Percentiles rank a stretch among this genome's conserved stretches.
phyloP scores from a whole-genome alignment of 2,888 invertebrate genomes.

The Ditula angustiorana region DNA sequence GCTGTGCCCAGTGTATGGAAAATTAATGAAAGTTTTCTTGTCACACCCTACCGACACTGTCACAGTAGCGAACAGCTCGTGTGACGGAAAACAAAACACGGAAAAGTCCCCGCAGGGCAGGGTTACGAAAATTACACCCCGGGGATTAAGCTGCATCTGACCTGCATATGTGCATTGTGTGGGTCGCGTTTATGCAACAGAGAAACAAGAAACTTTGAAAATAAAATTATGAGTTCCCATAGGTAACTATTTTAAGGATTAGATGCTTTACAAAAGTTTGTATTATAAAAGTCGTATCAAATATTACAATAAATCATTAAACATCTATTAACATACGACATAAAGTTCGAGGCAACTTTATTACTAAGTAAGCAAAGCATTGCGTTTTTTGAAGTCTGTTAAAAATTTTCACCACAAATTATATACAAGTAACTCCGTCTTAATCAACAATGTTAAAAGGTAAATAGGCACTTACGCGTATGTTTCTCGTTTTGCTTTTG shows the following conservation, averaged over 20 bases:
- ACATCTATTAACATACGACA: no score
- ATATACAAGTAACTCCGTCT: no score
- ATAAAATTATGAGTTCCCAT: not conserved
- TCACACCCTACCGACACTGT: conserved; percentile 50
- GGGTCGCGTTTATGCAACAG: conserved; percentile 50
- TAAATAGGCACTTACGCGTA: not conserved
- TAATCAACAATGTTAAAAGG: not conserved
- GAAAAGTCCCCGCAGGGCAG: conserved; percentile 64
- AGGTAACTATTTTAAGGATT: not conserved
- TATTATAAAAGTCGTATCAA: no score
- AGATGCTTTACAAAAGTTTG: no score
- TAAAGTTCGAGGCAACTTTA: no score
- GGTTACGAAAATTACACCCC: conserved; percentile 83
- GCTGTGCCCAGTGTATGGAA: no score
- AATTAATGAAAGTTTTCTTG: not conserved
- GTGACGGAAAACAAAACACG: conserved; percentile 44
- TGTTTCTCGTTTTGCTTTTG: not conserved
- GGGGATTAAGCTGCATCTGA: conserved; percentile 77
- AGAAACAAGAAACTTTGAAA: conserved; percentile 8
- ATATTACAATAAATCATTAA: no score
- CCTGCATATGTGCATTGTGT: conserved; percentile 76
- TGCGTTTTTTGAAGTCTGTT: no score
- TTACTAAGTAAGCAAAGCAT: no score
- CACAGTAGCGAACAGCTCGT: conserved; percentile 48
- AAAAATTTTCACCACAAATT: no score